Base-by-base conservation (phyloP, 2,113 vertebrate species). In the Pelvicachromis taeniatus region DNA sequence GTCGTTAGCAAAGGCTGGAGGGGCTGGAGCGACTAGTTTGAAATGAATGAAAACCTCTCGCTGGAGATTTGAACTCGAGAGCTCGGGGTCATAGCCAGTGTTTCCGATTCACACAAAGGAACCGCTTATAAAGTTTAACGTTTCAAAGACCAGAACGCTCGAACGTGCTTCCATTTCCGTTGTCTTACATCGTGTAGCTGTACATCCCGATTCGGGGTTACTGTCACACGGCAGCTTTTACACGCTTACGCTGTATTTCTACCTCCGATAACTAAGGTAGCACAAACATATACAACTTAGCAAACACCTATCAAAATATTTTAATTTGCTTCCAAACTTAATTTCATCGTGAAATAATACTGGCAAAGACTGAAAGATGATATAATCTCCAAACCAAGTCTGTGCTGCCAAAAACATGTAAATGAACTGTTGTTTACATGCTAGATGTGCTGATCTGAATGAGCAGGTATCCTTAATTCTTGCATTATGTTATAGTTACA, bases 11-110 rank as follows among this genome's bases (percentile, higher is more conserved):
- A 55, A 81, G 53, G 42, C 55, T 48, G 23, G 21, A 7, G 21
- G 13, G 11, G 17, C 42, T 23, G 61, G 33, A 35, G 45, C 42
- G 45, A 19, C 14, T 35, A 29, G 17, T 78, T 26, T 1, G 73
- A 16, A 87, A 92, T 89, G 80, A 91, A 93, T 89, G 84, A 77
- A 86, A 80, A 21, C 9, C 54, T 77, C 48, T 12, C 26, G 26
- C 33, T 31, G 1, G 48, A 19, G 3, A 23, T 17, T 53, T 19
- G 4, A 38, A 12, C 13, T 17, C 2, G 3, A 38, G 7, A 63
- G 10, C 13, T 1, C 10, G 2, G 17, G 9, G 13, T 17, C 13
- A 17, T 2, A 45, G 31, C 2, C 5, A 1, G 52, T n/a, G 40
- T 9, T 10, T 40, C 1, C 14, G 0, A 59, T 31, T 78, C 7